Base-by-base conservation (phyloP, 2,113 vertebrate genomes). In the Struthio camelus region DNA sequence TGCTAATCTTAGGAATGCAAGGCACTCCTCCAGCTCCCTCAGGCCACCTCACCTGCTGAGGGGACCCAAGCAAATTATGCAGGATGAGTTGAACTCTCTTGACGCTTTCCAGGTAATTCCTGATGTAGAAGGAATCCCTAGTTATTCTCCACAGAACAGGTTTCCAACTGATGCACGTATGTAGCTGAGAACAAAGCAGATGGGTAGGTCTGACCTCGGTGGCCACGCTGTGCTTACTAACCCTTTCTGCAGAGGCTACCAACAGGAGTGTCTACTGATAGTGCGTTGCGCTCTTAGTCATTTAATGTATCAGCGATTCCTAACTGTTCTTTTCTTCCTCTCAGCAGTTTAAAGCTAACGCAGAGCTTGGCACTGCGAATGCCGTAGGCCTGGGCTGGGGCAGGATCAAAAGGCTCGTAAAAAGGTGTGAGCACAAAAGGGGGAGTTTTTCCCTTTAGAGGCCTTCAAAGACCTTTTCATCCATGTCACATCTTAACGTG, bases 151-250 rank as follows among this genome's bases (percentile, higher is more conserved):
- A 25, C n/a, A 80, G 44, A 85, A 75, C 0, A 0, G 11, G 4
- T 78, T 51, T 25, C 27, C 32, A 48, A 0, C 1, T 5, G 4
- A 53, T n/a, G 34, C 27, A 28, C 0, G 0, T 0, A 1, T 28
- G 51, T n/a, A 34, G 5, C 59, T 82, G 44, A n/a, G 44, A 91
- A n/a, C 2, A 77, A 69, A 78, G 46, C 48, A 73, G 67, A 38
- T 32, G 4, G 3, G 23, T 66, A 42, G 17, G 14, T 79, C 20
- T 46, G 11, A 50, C 73, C 62, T 69, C 15, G 8, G 9, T 42
- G 36, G 36, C 11, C 44, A 20, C 0, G 0, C 19, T 64, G 50
- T 9, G 77, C 28, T n/a, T 58, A 59, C 4, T 25, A 28, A 53
- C 1, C 1, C 9, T 16, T 51, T 67, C 84, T 40, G 8, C n/a